Percentiles rank a stretch among this genome's conserved stretches.
These are phyloP conservation scores for Sarcophaga variegata DNA, from an alignment of 2,888 invertebrate species.

Conservation along the genomic window DNA sequence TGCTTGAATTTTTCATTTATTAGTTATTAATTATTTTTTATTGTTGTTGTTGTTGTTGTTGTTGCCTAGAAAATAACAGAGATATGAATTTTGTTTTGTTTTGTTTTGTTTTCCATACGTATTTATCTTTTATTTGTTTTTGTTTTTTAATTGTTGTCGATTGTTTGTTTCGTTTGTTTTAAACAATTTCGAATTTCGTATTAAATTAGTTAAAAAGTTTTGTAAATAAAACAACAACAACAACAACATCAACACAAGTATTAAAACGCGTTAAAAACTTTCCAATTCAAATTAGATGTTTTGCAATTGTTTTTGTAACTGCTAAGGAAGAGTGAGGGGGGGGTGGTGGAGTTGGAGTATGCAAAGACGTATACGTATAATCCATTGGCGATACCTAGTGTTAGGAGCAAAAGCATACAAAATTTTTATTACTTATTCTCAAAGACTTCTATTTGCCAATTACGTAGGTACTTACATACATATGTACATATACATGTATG, in stretches of 20 bases:
- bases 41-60: no score
- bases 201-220: constrained; percentile 67
- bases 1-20: no score
- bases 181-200: constrained; percentile 61
- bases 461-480: constrained; percentile 28
- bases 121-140: constrained; percentile 52
- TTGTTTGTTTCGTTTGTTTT: constrained; percentile 24
- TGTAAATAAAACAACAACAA: constrained; percentile 31
- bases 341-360: background rate
- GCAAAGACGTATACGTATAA: background rate
- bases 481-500: constrained; percentile 33
- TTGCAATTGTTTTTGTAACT: background rate
- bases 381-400: background rate
- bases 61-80: no score
- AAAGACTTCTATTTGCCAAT: constrained; percentile 62
- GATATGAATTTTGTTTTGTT: background rate
- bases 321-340: background rate
- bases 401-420: constrained; percentile 1
- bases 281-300: constrained; percentile 60
- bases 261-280: constrained; percentile 65
- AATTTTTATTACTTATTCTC: constrained; percentile 49
- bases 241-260: constrained; percentile 40
- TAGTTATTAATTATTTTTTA: no score
- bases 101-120: constrained; percentile 47
- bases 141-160: constrained; percentile 16